Evolutionary conservation across 2,797 vertebrate species (phyloP).

Genomic region (Chaetophractus vellerosus): DNA sequence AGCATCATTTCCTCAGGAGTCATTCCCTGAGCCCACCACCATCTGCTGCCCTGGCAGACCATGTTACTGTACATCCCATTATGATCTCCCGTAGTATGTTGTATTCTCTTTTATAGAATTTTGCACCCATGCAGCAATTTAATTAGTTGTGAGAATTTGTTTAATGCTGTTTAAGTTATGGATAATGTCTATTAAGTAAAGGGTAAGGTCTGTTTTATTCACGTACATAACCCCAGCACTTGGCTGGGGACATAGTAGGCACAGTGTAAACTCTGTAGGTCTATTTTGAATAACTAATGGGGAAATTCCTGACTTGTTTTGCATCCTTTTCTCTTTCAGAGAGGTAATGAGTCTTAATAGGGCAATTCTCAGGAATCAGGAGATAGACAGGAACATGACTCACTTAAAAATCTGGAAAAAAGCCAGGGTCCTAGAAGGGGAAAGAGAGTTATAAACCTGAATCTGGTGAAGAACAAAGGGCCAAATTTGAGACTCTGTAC

Average conservation of each 20-base stretch:
- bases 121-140: background rate
- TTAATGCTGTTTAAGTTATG: background rate
- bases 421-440: background rate
- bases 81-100: background rate
- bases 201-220: background rate
- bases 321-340: background rate
- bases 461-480: background rate
- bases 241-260: background rate
- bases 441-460: background rate
- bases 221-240: background rate
- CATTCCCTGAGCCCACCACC: background rate
- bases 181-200: background rate
- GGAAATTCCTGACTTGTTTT: conserved; percentile 4
- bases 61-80: fast-evolving
- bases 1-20: background rate
- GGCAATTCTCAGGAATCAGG: background rate
- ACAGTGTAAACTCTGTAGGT: background rate
- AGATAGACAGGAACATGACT: background rate
- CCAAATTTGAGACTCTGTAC: background rate
- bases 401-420: background rate
- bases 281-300: background rate
- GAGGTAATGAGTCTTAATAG: background rate
- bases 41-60: background rate
- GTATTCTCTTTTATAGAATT: background rate
- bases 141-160: background rate